Evolutionary conservation across 2,113 vertebrate genomes (phyloP).

Genomic region (Pimephales promelas): DNA sequence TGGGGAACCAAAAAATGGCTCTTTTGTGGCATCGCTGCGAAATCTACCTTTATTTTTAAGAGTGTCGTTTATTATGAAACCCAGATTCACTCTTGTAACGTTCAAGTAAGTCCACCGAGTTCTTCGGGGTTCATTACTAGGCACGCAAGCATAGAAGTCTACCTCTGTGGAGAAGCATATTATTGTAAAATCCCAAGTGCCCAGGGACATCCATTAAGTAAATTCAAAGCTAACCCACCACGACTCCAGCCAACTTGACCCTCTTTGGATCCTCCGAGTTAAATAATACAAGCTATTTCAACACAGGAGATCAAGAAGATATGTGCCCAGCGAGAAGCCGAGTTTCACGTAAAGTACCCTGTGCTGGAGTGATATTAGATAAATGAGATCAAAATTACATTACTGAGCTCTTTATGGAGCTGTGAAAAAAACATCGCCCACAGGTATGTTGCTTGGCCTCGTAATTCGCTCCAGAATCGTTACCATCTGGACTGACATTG

Average conservation of each 20-base stretch:
- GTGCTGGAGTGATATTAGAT: conserved; percentile 74
- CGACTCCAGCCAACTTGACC: conserved; percentile 55
- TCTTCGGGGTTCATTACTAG: conserved; percentile 47
- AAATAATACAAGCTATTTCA: conserved; percentile 57
- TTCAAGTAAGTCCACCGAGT: conserved; percentile 41
- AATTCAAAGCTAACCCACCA: conserved; percentile 60
- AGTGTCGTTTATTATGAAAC: conserved; percentile 22
- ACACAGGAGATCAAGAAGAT: conserved; percentile 57
- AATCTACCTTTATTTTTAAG: not conserved
- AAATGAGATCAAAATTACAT: conserved; percentile 83
- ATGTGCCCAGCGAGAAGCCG: conserved; percentile 64
- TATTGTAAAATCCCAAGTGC: conserved; percentile 53
- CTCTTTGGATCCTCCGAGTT: conserved; percentile 45
- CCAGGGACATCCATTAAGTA: conserved; percentile 58
- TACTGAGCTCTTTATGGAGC: conserved; percentile 77
- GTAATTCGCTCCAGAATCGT: conserved; percentile 81
- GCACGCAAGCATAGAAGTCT: conserved; percentile 52
- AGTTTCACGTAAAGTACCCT: conserved; percentile 68
- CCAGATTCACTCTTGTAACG: conserved; percentile 41
- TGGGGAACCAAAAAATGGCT: not conserved
- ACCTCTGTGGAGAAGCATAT: conserved; percentile 51
- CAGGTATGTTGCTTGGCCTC: conserved; percentile 81
- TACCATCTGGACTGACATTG: conserved; percentile 79
- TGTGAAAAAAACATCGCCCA: conserved; percentile 78
- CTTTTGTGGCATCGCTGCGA: not conserved